Conservation (phyloP, 2,113 vertebrate genomes). For the Zosterops lateralis region DNA sequence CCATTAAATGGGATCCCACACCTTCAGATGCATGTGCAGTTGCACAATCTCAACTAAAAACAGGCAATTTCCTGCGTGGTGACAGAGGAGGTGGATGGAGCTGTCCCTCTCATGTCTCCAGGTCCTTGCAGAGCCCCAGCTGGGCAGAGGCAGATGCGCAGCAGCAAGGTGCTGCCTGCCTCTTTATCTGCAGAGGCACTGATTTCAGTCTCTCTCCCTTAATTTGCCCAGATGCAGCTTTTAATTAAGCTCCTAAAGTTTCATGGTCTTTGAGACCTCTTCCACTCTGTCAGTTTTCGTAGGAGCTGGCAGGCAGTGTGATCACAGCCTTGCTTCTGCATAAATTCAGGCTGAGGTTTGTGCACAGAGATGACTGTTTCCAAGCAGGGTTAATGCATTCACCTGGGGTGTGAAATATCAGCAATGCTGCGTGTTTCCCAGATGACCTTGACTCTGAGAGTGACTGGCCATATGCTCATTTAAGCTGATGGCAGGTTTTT, state of each 20-base stretch:
- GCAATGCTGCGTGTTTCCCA: not conserved
- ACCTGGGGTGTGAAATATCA: slow-evolving; percentile 45
- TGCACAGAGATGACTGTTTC: not conserved
- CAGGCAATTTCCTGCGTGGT: not conserved
- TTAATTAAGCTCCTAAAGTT: slow-evolving; percentile 53
- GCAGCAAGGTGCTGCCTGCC: slow-evolving; percentile 34
- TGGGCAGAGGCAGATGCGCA: slow-evolving; percentile 21
- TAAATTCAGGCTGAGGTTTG: not conserved
- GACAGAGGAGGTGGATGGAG: not conserved
- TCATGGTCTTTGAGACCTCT: slow-evolving; percentile 23
- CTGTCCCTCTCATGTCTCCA: not conserved
- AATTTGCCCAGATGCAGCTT: slow-evolving; percentile 56
- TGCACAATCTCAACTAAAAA: not conserved
- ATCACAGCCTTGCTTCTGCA: not conserved
- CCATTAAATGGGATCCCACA: not conserved
- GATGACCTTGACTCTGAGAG: slow-evolving; percentile 30
- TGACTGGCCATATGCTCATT: slow-evolving; percentile 35
- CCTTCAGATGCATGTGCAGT: not conserved
- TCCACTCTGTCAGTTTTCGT: not conserved
- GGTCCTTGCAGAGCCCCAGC: not conserved
- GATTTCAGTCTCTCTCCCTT: slow-evolving; percentile 8
- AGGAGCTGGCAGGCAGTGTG: not conserved
- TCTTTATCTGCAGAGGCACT: not conserved
- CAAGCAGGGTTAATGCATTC: slow-evolving; percentile 24
- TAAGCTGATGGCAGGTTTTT: not conserved